These are phyloP conservation scores for Zingel zingel DNA, from an alignment of 2,113 vertebrate genomes.

Conservation along the genomic window DNA sequence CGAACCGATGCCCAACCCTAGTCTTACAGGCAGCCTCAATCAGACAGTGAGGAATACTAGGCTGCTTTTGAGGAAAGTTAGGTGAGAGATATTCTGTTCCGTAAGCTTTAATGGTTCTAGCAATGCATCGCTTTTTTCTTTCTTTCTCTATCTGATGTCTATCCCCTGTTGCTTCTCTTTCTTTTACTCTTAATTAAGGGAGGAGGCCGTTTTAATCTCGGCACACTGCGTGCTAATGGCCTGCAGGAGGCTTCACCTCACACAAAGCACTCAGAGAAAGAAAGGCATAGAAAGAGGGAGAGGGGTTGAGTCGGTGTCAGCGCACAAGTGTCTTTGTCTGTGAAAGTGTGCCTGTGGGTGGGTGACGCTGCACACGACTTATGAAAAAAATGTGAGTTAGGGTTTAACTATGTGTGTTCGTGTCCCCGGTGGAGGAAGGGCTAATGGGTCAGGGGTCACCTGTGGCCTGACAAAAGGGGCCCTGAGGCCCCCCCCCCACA, in stretches of 20 bases:
- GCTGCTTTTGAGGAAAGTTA: conserved; percentile 6
- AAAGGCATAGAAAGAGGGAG: conserved; percentile 10
- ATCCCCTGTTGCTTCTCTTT: conserved; percentile 3
- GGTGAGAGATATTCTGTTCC: background rate
- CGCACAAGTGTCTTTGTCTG: conserved; percentile 68
- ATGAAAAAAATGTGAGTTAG: conserved; percentile 39
- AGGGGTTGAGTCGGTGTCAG: conserved; percentile 31
- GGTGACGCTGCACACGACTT: conserved; percentile 15
- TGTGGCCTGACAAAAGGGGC: conserved; percentile 72
- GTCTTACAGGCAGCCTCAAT: conserved; percentile 19
- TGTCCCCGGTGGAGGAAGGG: conserved; percentile 55
- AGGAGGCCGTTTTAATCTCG: conserved; percentile 48
- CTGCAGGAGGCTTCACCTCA: conserved; percentile 57
- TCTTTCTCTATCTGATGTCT: conserved; percentile 4
- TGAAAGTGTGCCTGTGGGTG: conserved; percentile 56
- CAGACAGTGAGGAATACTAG: conserved; percentile 14
- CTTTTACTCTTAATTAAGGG: conserved; percentile 57
- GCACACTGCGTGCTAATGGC: conserved; percentile 56
- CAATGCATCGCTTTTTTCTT: background rate
- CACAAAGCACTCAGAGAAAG: conserved; percentile 44
- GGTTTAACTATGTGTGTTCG: conserved; percentile 29
- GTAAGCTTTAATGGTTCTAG: background rate
- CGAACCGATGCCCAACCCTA: too few species aligned
- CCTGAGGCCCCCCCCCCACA: conserved; percentile 24
- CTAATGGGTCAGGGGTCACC: conserved; percentile 79